Evolutionary conservation across 1,140 invertebrate genomes (phyloP), one percentile per base, ranked within the genome.

Genomic region (Procambarus virginalis): DNA sequence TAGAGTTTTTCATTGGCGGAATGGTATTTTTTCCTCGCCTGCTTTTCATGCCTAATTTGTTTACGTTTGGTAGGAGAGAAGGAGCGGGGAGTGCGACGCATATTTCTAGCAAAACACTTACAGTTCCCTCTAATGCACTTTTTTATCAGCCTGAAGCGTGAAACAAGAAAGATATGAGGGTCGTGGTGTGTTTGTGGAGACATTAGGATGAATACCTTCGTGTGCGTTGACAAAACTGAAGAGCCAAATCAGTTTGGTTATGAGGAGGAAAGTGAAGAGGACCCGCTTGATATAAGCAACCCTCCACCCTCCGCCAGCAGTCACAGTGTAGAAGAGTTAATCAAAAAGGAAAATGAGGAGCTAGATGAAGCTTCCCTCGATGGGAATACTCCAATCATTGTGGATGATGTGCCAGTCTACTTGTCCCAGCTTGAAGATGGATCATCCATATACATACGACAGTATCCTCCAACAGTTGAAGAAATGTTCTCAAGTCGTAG

Each of bases 381-480:
- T 10, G 78, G 81, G 10, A 48, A 20, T 12, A 51, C 55, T 17
- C 78, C 78, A 8, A 34, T 81, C 8, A 80, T 81, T 60, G 86
- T 87, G 46, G 79, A 80, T 55, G 60, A 78, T n/a, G 55, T 87
- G n/a, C 86, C 86, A 2, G 76, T 87, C 3, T 87, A 81, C 34
- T 51, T 87, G 10, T 79, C 80, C 3, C 81, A 64, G 12, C 68
- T 60, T 2, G 45, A 48, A 1, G 55, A 77, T 22, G 87, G 87
- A 9, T 68, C 73, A 1, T 81, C 87, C 3, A 17, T 89, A 0
- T 89, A 77, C 73, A 84, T 89, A 14, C 48, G 87, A 4, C 75
- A 78, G 73, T 45, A 78, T 8, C 87, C 87, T 3, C 87, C 87
- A 2, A 49, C 64, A 20, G 17, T 78, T 3, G 80, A 84, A 22